Conservation (phyloP, 2,888 invertebrate species). For the Clostera curtula region DNA sequence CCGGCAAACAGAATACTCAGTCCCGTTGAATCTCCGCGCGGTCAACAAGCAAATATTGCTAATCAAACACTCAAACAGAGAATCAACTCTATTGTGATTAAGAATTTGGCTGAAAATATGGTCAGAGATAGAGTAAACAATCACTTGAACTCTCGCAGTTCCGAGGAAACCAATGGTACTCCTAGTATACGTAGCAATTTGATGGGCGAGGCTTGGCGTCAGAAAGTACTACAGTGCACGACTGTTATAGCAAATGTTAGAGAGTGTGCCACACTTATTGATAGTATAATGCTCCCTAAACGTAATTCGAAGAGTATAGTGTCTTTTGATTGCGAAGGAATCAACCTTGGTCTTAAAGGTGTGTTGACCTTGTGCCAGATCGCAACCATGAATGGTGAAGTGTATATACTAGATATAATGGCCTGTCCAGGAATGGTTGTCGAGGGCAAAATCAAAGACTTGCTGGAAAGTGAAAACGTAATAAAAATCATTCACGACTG, state of each 20-base stretch:
- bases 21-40: conserved; percentile 66
- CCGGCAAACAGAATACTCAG: conserved; percentile 70
- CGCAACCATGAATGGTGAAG: conserved; percentile 86
- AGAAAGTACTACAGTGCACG: conserved; percentile 86
- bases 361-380: conserved; percentile 90
- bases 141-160: conserved; percentile 58
- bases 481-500: conserved; percentile 95
- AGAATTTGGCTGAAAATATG: conserved; percentile 91
- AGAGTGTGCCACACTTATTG: conserved; percentile 85
- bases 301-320: conserved; percentile 77
- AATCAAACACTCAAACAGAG: conserved; percentile 91
- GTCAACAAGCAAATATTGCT: conserved; percentile 67
- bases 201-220: conserved; percentile 85
- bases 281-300: conserved; percentile 79
- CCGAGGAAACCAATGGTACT: conserved; percentile 60
- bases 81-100: conserved; percentile 90
- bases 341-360: conserved; percentile 92
- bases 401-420: conserved; percentile 91
- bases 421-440: conserved; percentile 86
- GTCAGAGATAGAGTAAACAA: conserved; percentile 67
- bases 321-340: conserved; percentile 94
- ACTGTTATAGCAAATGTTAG: conserved; percentile 86
- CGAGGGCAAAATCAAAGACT: conserved; percentile 84
- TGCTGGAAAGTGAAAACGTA: conserved; percentile 87
- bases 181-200: conserved; percentile 57